These are phyloP conservation scores for Piezodorus guildinii DNA, from an alignment of 1,140 invertebrate genomes.

Conservation along the genomic window DNA sequence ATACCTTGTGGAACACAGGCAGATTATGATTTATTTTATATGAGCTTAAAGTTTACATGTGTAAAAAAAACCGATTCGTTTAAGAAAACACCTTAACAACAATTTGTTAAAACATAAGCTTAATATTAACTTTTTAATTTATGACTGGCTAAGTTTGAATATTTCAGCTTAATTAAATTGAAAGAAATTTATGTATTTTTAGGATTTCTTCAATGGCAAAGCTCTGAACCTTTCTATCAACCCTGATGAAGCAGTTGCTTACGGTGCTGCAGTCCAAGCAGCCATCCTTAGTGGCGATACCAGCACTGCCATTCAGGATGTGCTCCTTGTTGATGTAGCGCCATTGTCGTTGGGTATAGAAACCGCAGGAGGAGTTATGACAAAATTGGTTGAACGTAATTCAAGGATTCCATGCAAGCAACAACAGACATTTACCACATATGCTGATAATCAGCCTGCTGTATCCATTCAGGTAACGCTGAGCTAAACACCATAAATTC, in stretches of 20 bases:
- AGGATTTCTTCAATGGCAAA: slow-evolving; percentile 52
- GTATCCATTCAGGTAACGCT: slow-evolving; percentile 56
- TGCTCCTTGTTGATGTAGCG: slow-evolving; percentile 42
- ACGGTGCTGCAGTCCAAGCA: slow-evolving; percentile 64
- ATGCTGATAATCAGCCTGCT: slow-evolving; percentile 58
- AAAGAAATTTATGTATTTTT: slow-evolving; percentile 31
- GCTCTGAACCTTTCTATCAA: slow-evolving; percentile 58
- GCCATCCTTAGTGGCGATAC: slow-evolving; percentile 57
- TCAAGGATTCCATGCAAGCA: slow-evolving; percentile 49
- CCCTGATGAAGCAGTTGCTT: slow-evolving; percentile 66
- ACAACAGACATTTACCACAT: slow-evolving; percentile 50
- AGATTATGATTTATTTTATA: too few relatives aligned
- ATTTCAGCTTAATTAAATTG: too few relatives aligned
- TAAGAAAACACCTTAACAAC: too few relatives aligned
- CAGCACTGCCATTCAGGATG: slow-evolving; percentile 39
- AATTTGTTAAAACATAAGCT: too few relatives aligned
- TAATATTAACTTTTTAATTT: too few relatives aligned
- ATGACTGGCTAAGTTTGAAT: too few relatives aligned
- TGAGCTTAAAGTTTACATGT: too few relatives aligned
- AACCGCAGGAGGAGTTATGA: slow-evolving; percentile 42
- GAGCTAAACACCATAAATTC: too few relatives aligned
- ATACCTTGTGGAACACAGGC: too few relatives aligned
- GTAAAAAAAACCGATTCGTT: too few relatives aligned
- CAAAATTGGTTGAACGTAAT: slow-evolving; percentile 50
- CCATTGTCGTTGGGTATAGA: slow-evolving; percentile 36